Conservation (phyloP, 2,797 vertebrate genomes). For the Carcharodon carcharias region DNA sequence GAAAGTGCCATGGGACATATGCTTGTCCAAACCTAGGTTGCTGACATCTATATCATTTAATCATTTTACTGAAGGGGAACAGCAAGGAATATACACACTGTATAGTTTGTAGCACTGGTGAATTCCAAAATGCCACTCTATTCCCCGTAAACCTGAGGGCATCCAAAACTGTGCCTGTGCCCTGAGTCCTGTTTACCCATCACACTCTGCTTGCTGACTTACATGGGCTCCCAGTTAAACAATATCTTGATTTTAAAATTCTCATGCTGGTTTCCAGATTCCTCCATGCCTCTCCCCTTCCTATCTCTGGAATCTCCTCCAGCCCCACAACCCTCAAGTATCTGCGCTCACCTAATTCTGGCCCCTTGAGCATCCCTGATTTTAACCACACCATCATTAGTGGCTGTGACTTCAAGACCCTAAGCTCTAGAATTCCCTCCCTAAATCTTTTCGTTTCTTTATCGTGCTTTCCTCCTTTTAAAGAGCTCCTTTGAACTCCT, state of each 20-base stretch:
- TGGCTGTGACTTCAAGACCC: no score
- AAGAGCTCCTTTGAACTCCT: no score
- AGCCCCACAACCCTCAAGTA: no score
- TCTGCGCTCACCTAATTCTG: no score
- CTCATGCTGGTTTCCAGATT: no score
- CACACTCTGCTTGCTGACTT: background rate
- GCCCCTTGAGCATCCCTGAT: no score
- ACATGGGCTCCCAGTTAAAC: background rate
- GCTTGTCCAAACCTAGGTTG: background rate
- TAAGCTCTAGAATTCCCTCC: no score
- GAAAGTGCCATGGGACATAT: background rate
- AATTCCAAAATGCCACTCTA: background rate
- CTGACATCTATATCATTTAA: background rate
- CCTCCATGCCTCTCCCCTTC: no score
- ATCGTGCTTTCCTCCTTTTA: no score
- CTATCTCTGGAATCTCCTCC: no score
- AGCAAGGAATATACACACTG: background rate
- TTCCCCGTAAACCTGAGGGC: background rate
- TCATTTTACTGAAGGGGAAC: background rate
- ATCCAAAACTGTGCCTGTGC: background rate
- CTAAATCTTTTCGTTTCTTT: no score
- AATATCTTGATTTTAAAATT: background rate
- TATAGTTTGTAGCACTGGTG: background rate
- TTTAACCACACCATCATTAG: no score
- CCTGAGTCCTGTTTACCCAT: background rate